Evolutionary conservation across 2,797 vertebrate species (phyloP).

Genomic region (Schizothorax lantsangensis): DNA sequence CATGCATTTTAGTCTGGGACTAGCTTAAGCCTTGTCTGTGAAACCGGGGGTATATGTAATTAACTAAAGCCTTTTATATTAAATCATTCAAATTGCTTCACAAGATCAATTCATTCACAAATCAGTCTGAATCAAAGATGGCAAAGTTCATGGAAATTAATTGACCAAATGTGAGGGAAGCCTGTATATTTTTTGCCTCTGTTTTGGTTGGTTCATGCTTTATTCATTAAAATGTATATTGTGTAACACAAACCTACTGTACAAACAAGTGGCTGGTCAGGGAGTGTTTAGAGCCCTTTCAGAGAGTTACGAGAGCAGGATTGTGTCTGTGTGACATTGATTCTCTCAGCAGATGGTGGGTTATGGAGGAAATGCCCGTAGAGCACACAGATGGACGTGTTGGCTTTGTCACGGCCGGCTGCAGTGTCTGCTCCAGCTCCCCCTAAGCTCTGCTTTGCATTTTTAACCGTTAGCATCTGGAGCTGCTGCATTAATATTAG

Average conservation of each 20-base stretch:
- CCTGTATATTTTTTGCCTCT: not conserved
- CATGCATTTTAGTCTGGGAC: too few relatives aligned
- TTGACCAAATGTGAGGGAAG: not conserved
- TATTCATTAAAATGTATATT: not conserved
- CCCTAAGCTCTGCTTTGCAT: constrained; percentile 18
- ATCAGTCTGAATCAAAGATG: not conserved
- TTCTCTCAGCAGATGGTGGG: constrained; percentile 56
- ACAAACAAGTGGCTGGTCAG: not conserved
- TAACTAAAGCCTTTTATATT: not conserved
- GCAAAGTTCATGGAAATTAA: not conserved
- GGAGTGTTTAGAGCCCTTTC: not conserved
- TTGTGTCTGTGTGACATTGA: constrained; percentile 29
- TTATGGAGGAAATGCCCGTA: constrained; percentile 53
- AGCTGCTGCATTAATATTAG: constrained; percentile 23
- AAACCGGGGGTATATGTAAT: not conserved
- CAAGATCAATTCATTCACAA: not conserved
- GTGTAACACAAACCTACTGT: constrained; percentile 19
- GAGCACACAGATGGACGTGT: constrained; percentile 78
- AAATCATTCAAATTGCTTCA: not conserved
- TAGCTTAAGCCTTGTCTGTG: too few relatives aligned
- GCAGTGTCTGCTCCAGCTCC: constrained; percentile 54
- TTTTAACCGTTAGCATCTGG: constrained; percentile 44
- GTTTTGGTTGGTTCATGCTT: not conserved
- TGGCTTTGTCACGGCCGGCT: constrained; percentile 70
- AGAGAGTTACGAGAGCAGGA: not conserved